Conservation (phyloP, 2,888 invertebrate genomes). For the Caenorhabditis sinica region DNA sequence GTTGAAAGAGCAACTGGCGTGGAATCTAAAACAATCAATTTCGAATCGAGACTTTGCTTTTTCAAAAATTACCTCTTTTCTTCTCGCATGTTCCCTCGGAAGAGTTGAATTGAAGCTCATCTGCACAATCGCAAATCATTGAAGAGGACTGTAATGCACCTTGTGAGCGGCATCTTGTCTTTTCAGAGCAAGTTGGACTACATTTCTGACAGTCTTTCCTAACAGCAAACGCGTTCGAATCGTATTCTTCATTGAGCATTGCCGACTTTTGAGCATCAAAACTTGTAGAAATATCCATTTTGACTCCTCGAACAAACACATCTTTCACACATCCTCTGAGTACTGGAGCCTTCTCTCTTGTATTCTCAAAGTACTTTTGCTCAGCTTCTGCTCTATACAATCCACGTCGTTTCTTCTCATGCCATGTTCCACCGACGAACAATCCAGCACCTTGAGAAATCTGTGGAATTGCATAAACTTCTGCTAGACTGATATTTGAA, state of each 20-base stretch:
- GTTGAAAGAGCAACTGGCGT: conserved; percentile 67
- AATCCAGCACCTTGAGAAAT: conserved; percentile 66
- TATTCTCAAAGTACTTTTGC: conserved; percentile 75
- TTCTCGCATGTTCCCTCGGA: conserved; percentile 60
- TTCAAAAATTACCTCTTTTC: conserved; percentile 28
- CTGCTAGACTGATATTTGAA: conserved; percentile 59
- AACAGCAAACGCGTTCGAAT: conserved; percentile 64
- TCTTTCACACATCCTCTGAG: conserved; percentile 76
- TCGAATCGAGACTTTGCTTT: no score
- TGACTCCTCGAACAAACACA: conserved; percentile 66
- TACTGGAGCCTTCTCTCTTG: conserved; percentile 74
- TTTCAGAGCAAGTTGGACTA: conserved; percentile 47
- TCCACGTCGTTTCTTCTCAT: conserved; percentile 70
- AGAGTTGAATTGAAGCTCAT: conserved; percentile 61
- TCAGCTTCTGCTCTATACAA: conserved; percentile 70
- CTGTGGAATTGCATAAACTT: conserved; percentile 67
- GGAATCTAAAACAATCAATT: conserved; percentile 41
- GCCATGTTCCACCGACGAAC: conserved; percentile 73
- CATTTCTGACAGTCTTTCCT: conserved; percentile 66
- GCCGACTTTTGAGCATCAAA: conserved; percentile 63
- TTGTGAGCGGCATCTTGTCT: conserved; percentile 62
- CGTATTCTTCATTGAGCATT: conserved; percentile 62
- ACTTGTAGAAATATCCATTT: conserved; percentile 59
- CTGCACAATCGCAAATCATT: conserved; percentile 71
- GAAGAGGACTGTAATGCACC: conserved; percentile 43